These are phyloP conservation scores for Phenganax subtilis DNA, from an alignment of 92 coral and sea anemone genomes.

Conservation along the genomic window DNA sequence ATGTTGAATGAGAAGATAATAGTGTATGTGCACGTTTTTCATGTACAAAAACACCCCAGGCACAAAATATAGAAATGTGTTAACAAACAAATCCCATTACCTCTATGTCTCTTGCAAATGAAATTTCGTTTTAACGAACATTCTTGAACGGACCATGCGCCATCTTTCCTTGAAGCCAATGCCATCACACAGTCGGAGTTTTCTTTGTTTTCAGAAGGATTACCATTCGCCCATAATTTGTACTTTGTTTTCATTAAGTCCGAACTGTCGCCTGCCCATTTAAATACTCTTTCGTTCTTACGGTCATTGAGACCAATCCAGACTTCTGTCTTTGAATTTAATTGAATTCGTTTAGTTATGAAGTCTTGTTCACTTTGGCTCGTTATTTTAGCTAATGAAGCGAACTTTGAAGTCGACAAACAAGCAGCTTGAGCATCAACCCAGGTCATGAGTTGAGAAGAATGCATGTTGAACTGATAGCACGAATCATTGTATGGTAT, in stretches of 20 bases:
- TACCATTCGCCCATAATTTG: constrained; percentile 34
- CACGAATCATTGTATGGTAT: constrained; percentile 69
- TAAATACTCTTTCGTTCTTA: constrained; percentile 57
- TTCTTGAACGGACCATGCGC: constrained; percentile 68
- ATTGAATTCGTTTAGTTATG: constrained; percentile 35
- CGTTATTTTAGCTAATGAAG: constrained; percentile 63
- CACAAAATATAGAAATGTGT: too few species aligned
- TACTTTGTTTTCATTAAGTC: not conserved
- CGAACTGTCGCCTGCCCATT: constrained; percentile 72
- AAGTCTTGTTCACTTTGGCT: constrained; percentile 63
- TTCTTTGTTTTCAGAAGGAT: constrained; percentile 21
- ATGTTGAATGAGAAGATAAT: too few species aligned
- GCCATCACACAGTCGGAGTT: constrained; percentile 18
- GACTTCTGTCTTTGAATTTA: constrained; percentile 33
- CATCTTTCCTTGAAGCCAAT: constrained; percentile 41
- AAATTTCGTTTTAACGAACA: constrained; percentile 51
- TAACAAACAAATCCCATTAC: constrained; percentile 29
- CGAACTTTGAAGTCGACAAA: constrained; percentile 45
- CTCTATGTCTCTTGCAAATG: constrained; percentile 73
- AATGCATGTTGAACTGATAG: constrained; percentile 73
- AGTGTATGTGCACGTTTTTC: too few species aligned
- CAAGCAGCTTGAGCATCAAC: constrained; percentile 64
- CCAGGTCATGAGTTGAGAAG: constrained; percentile 62
- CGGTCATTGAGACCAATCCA: constrained; percentile 90
- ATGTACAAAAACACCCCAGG: too few species aligned